Percentiles rank a stretch among this genome's conserved stretches.
phyloP scores from a whole-genome alignment of 2,113 vertebrate genomes.

The Tachuris rubrigastra region DNA sequence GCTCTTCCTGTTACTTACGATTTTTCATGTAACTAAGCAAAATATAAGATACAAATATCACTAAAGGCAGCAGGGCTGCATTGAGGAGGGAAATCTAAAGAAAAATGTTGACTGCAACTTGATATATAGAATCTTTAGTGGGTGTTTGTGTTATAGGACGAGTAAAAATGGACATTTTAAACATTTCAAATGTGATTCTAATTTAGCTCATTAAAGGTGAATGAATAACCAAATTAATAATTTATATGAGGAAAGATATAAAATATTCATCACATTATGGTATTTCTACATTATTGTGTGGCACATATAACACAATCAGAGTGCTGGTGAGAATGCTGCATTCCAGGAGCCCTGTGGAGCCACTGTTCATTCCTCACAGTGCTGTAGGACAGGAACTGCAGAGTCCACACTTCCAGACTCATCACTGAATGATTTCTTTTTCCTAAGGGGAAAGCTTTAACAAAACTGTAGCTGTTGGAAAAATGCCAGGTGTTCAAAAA shows the following conservation, averaged over 20 bases:
- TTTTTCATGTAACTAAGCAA: not conserved
- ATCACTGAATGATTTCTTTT: not conserved
- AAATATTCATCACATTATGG: slow-evolving; percentile 6
- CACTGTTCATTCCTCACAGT: not conserved
- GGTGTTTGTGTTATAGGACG: not conserved
- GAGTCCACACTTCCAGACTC: not conserved
- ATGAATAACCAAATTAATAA: slow-evolving; percentile 27
- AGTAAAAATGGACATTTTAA: not conserved
- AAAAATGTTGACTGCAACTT: not conserved
- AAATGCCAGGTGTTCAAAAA: slow-evolving; percentile 1
- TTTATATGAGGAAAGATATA: not conserved
- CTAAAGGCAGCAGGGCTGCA: fast-evolving
- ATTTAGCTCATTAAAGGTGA: slow-evolving; percentile 49
- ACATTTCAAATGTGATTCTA: slow-evolving; percentile 1
- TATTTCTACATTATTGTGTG: not conserved
- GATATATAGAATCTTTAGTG: not conserved
- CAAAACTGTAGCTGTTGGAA: not conserved
- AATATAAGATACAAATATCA: not conserved
- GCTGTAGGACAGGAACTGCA: not conserved
- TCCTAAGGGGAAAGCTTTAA: not conserved
- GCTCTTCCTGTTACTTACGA: not conserved
- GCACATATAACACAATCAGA: not conserved
- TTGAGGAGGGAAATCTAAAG: not conserved
- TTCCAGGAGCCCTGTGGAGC: not conserved
- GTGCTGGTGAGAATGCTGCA: not conserved